Evolutionary conservation across 2,797 vertebrate genomes (phyloP), one percentile per base, ranked within the genome.

Genomic region (Neostethus bicornis): DNA sequence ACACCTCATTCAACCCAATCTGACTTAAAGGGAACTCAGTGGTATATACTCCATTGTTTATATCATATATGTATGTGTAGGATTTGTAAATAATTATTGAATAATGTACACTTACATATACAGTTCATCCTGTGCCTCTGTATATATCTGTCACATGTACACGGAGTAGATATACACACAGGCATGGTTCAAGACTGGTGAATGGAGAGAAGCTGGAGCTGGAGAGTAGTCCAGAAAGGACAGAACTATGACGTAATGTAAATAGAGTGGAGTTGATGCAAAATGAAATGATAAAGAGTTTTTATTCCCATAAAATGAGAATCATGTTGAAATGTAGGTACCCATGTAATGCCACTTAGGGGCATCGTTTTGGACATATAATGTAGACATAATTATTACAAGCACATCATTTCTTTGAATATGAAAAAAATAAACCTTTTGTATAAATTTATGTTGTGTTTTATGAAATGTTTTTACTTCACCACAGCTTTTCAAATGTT

Each of bases 181-280:
- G 87, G 85, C 81, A 87, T 81, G 75, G 77, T 75, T 79, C 70
- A 80, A 81, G 60, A 73, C 65, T 77, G 67, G 61, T 68, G 69
- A 77, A 54, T 58, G 76, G 73, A 85, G 77, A 62, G 55, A 75
- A 79, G 88, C 87, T 87, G 87, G 88, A 91, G 88, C 88, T 91
- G 89, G 89, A 90, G 74, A 83, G 66, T 86, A 81, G 80, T 81
- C 80, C 85, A 71, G 66, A 65, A 67, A 70, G 53, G 74, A 86
- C 85, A 80, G 78, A 84, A 83, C 70, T 75, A 85, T 87, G 87
- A 81, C 75, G 53, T 42, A 28, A 37, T 89, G 86, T 91, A 88
- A 82, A 90, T 89, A 90, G 11, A 37, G 19, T 61, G 61, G 45
- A 77, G 65, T 84, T 81, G 1, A 78, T 61, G 49, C 42, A 45